These are phyloP conservation scores for Dryadula phaetusa DNA, from an alignment of 2,888 invertebrate genomes.

Conservation along the genomic window DNA sequence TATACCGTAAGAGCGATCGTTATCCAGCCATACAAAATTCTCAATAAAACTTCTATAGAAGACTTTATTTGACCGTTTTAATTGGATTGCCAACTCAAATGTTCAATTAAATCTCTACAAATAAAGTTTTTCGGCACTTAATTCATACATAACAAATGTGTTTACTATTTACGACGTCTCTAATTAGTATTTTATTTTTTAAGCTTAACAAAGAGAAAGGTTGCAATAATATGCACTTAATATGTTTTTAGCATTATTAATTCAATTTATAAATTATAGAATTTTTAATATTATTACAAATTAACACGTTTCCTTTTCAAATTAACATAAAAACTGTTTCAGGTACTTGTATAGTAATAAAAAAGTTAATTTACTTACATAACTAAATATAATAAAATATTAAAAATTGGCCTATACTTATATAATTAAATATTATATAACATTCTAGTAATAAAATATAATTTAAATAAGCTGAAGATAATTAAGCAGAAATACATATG, in stretches of 20 bases:
- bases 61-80: conserved; percentile 51
- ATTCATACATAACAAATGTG: conserved; percentile 25
- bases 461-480: not conserved
- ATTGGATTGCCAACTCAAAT: conserved; percentile 53
- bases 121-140: conserved; percentile 25
- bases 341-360: not conserved
- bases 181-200: conserved; percentile 12
- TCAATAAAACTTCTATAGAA: conserved; percentile 48
- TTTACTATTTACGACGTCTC: not conserved
- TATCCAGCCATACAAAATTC: conserved; percentile 46
- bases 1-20: conserved; percentile 38
- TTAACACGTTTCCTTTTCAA: not conserved
- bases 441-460: not conserved
- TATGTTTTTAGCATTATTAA: not conserved
- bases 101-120: conserved; percentile 52
- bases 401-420: conserved; percentile 3
- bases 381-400: not conserved
- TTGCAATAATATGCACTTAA: too few species aligned
- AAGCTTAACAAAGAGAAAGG: not conserved
- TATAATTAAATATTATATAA: conserved; percentile 15
- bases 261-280: not conserved
- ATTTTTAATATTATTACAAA: not conserved
- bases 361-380: not conserved
- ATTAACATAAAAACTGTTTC: not conserved
- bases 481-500: not conserved